Evolutionary conservation across 1,140 invertebrate genomes (phyloP), one percentile per base, ranked within the genome.

Genomic region (Drosophila bocqueti): DNA sequence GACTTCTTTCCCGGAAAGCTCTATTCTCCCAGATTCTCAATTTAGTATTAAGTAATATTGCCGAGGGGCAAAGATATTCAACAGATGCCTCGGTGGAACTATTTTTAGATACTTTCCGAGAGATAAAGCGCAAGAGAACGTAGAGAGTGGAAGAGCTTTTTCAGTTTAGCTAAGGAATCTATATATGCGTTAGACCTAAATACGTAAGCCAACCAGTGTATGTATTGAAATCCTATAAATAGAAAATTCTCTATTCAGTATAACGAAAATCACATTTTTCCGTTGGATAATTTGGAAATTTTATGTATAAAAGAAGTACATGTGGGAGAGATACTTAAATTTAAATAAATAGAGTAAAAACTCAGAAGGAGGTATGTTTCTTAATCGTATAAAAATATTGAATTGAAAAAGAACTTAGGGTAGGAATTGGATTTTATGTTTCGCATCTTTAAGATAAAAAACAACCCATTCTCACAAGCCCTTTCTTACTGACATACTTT

Each of bases 31-130:
- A 31, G 38, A n/a, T 59, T 64, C 34, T 36, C 46, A 49, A 40
- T 34, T 71, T 57, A 60, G 73, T 79, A 87, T 87, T 87, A 83
- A 83, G 84, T 87, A 87, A 87, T 89, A 87, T 81, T 45, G 50
- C 42, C 43, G 52, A 16, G 45, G 52, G 74, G 59, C 49, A 65
- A 63, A 69, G 71, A 87, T 66, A 87, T 80, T 74, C 73, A 87
- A 89, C 84, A 89, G 80, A 83, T 87, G 80, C 84, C 72, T 45
- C 26, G 18, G 38, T 9, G 21, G 13, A 15, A 40, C 62, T 87
- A 87, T 87, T 83, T 87, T 75, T 83, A 83, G 84, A 61, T 24
- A 59, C 16, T 63, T 47, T 31, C 24, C 45, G 13, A 72, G 65
- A 72, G 34, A 71, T 54, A 59, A 49, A 57, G 13, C 29, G 21